Evolutionary conservation across 1,140 invertebrate species (phyloP).

Genomic region (Orchesella cincta): DNA sequence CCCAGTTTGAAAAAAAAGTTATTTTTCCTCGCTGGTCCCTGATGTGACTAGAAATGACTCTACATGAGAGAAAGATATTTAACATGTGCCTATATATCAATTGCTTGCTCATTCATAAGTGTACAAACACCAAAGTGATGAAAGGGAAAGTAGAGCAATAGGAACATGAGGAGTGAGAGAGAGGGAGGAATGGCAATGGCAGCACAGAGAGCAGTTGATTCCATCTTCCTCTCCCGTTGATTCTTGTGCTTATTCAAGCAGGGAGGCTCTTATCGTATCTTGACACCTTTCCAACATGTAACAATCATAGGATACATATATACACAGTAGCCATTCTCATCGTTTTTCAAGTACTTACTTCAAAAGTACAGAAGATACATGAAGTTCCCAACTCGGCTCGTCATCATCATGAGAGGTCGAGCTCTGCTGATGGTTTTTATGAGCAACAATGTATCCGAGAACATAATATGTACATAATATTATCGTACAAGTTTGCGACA

Average conservation of each 20-base stretch:
- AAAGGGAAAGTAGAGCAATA: background rate
- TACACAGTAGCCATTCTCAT: background rate
- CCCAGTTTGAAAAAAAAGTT: slow-evolving; percentile 7
- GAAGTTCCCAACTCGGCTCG: no score
- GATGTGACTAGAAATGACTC: slow-evolving; percentile 12
- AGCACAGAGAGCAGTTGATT: background rate
- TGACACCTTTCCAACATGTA: slow-evolving; percentile 19
- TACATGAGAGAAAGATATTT: background rate
- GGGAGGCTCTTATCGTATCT: slow-evolving; percentile 10
- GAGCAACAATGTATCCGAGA: no score
- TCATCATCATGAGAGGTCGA: no score
- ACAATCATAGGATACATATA: slow-evolving; percentile 8
- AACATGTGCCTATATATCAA: slow-evolving; percentile 2
- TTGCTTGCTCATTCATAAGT: background rate
- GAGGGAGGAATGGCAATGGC: background rate
- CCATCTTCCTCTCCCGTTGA: background rate
- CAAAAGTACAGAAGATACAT: no score
- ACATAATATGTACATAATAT: no score
- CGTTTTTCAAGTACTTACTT: background rate
- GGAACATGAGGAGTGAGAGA: background rate
- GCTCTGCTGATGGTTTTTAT: no score
- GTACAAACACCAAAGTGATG: background rate
- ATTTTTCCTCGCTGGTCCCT: background rate
- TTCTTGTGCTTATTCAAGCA: slow-evolving; percentile 19
- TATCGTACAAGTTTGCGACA: no score